Evolutionary conservation across 2,113 vertebrate genomes (phyloP).

Genomic region (Entomyzon cyanotis): DNA sequence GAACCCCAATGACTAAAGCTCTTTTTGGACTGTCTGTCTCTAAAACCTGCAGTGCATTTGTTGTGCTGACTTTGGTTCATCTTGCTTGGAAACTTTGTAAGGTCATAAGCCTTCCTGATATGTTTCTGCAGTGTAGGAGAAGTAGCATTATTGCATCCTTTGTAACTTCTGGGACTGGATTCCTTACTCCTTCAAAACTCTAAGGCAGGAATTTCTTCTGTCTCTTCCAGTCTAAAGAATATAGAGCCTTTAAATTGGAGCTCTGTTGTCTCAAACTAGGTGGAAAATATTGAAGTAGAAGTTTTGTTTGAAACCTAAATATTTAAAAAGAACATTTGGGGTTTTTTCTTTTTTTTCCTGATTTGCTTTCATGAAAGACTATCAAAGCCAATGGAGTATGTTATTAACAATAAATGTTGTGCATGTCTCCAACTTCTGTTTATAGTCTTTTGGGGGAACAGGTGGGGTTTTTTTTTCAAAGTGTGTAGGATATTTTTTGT

Average conservation of each 20-base stretch:
- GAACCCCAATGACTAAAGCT: neutral
- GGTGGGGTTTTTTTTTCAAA: neutral
- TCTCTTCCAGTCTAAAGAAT: neutral
- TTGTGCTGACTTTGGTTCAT: neutral
- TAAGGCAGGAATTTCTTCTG: neutral
- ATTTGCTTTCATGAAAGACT: neutral
- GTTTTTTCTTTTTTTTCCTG: neutral
- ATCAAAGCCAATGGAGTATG: neutral
- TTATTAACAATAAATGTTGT: neutral
- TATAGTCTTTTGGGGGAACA: neutral
- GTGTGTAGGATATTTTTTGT: neutral
- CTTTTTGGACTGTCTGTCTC: neutral
- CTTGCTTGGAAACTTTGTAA: neutral
- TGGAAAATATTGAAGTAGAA: neutral
- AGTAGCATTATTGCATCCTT: neutral
- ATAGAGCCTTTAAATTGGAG: neutral
- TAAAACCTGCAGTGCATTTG: neutral
- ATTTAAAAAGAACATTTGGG: neutral
- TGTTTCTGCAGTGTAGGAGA: neutral
- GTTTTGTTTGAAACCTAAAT: neutral
- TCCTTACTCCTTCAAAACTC: neutral
- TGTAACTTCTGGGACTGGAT: neutral
- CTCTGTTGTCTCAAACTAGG: neutral
- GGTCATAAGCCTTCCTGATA: neutral
- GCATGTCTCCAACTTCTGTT: neutral